Percentiles rank a stretch among this genome's conserved stretches.
phyloP scores from a whole-genome alignment of 2,888 invertebrate genomes.

The Leucophora obtusa region DNA sequence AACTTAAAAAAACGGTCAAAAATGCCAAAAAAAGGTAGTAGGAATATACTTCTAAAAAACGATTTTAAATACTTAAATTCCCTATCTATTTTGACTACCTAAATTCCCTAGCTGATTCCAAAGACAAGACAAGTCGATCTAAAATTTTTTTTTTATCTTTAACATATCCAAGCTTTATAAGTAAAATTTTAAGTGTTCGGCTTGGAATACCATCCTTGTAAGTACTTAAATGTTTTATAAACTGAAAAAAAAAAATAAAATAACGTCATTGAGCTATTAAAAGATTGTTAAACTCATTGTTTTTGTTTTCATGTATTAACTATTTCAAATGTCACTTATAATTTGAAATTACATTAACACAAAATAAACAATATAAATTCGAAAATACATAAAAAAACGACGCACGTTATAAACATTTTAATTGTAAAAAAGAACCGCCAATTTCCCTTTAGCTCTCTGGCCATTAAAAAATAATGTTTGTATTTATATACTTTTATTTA shows the following conservation, averaged over 20 bases:
- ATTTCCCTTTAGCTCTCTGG: background rate
- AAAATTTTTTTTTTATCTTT: too few relatives aligned
- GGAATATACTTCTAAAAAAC: too few relatives aligned
- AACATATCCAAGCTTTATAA: too few relatives aligned
- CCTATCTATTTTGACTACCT: too few relatives aligned
- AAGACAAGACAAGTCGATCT: too few relatives aligned
- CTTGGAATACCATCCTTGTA: too few relatives aligned
- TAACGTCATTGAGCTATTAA: slow-evolving; percentile 60
- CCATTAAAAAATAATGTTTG: too few relatives aligned
- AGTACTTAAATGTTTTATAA: background rate
- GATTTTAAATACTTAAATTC: too few relatives aligned
- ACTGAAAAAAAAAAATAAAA: slow-evolving; percentile 3
- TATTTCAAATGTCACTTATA: slow-evolving; percentile 46
- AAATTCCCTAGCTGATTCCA: too few relatives aligned
- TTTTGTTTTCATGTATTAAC: slow-evolving; percentile 31
- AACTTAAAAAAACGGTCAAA: too few relatives aligned
- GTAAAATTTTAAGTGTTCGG: too few relatives aligned
- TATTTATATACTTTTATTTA: background rate
- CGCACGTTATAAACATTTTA: slow-evolving; percentile 39
- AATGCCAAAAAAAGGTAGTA: too few relatives aligned
- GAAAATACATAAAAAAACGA: slow-evolving; percentile 13
- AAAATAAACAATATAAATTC: slow-evolving; percentile 36
- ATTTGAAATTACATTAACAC: slow-evolving; percentile 43
- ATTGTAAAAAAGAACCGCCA: background rate
- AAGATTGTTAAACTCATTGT: slow-evolving; percentile 57